phyloP scores from a whole-genome alignment of 2,888 invertebrate species.

The Drosophila peninsularis region DNA sequence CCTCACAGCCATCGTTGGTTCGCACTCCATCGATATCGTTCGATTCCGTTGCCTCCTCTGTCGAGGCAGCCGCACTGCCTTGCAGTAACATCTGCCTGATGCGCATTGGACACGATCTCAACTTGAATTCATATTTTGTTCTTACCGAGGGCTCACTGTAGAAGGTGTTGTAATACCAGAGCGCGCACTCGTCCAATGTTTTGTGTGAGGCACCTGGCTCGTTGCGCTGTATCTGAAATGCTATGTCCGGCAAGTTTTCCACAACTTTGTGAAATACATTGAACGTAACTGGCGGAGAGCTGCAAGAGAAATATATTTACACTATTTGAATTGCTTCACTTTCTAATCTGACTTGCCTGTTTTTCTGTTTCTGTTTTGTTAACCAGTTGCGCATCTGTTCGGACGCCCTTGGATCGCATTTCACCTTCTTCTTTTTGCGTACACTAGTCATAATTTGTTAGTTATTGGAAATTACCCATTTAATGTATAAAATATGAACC shows the following conservation, averaged over 20 bases:
- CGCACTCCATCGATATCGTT: neutral
- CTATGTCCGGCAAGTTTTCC: conserved; percentile 52
- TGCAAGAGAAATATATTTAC: neutral
- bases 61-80: neutral
- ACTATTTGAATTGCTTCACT: neutral
- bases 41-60: neutral
- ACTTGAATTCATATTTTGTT: conserved; percentile 27
- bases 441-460: conserved; percentile 17
- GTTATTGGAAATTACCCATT: neutral
- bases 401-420: conserved; percentile 9
- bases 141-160: conserved; percentile 43
- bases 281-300: conserved; percentile 41
- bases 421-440: conserved; percentile 28
- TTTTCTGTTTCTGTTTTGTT: neutral
- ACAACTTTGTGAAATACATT: conserved; percentile 29
- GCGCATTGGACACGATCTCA: conserved; percentile 36
- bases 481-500: no score
- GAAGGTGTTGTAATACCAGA: conserved; percentile 57
- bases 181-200: conserved; percentile 56
- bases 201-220: neutral
- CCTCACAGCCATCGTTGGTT: conserved; percentile 4
- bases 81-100: conserved; percentile 35
- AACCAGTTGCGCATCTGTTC: conserved; percentile 41
- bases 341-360: conserved; percentile 11
- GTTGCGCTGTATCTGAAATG: conserved; percentile 42